Evolutionary conservation across 2,888 invertebrate species (phyloP).

Genomic region (Pyrrhia umbra): DNA sequence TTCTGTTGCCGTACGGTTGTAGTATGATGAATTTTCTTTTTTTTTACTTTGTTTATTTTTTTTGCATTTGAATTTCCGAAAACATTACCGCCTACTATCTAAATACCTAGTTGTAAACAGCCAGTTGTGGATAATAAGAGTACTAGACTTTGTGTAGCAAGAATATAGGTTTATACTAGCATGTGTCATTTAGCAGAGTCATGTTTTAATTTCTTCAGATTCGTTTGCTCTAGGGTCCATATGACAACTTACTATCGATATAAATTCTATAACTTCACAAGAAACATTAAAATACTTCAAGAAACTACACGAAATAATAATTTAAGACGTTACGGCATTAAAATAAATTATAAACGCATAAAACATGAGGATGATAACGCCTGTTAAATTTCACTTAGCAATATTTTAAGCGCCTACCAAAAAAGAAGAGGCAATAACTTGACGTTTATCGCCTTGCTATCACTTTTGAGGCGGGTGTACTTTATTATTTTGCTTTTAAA

Average conservation of each 20-base stretch:
- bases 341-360: slow-evolving; percentile 15
- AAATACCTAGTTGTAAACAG: too few relatives aligned
- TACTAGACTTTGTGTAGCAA: too few relatives aligned
- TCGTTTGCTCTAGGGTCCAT: too few relatives aligned
- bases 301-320: neutral
- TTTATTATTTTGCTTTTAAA: slow-evolving; percentile 19
- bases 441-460: slow-evolving; percentile 43
- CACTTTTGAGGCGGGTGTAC: slow-evolving; percentile 22
- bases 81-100: too few relatives aligned
- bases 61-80: too few relatives aligned
- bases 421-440: slow-evolving; percentile 46
- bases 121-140: too few relatives aligned
- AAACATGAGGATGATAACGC: slow-evolving; percentile 40
- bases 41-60: neutral
- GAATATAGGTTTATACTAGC: too few relatives aligned
- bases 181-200: too few relatives aligned
- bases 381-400: slow-evolving; percentile 48
- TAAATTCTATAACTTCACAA: neutral
- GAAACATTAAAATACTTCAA: neutral
- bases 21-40: neutral
- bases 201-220: too few relatives aligned
- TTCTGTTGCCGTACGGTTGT: slow-evolving; percentile 20
- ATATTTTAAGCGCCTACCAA: slow-evolving; percentile 48
- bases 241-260: too few relatives aligned
- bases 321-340: neutral